Percentiles rank a stretch among this genome's conserved stretches.
Conservation (phyloP, 2,888 invertebrate species). For the Eilema sororculum region DNA sequence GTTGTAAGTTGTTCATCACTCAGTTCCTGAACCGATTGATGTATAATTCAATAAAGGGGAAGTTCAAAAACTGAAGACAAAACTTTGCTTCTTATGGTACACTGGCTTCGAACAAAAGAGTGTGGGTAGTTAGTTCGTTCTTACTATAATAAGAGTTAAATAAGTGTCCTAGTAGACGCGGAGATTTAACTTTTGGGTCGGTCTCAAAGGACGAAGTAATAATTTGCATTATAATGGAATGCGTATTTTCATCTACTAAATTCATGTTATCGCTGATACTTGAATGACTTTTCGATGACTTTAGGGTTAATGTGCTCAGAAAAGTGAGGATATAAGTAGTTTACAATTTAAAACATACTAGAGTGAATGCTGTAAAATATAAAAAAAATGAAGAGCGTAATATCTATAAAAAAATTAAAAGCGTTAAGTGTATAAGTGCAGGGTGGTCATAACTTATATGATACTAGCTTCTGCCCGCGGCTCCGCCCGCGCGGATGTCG, state of each 20-base stretch:
- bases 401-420: neutral
- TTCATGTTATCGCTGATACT: conserved; percentile 15
- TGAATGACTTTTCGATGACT: neutral
- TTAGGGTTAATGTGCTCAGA: conserved; percentile 10
- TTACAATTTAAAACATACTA: neutral
- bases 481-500: too few relatives aligned
- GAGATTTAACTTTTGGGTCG: conserved; percentile 14
- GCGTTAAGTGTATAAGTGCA: neutral
- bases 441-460: neutral
- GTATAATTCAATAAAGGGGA: neutral
- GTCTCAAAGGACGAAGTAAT: conserved; percentile 14
- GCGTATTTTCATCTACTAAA: conserved; percentile 15
- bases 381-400: neutral
- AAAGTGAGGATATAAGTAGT: neutral
- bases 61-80: neutral
- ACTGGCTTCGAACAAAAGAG: conserved; percentile 3
- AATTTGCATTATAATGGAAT: conserved; percentile 13
- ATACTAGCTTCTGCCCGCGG: too few relatives aligned
- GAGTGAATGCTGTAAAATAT: neutral
- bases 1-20: neutral
- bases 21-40: neutral
- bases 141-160: conserved; percentile 8
- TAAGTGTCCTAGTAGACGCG: neutral
- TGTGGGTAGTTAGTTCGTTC: conserved; percentile 8
- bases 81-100: neutral